phyloP scores from a whole-genome alignment of 2,797 vertebrate species.

The Propithecus deckenii region DNA sequence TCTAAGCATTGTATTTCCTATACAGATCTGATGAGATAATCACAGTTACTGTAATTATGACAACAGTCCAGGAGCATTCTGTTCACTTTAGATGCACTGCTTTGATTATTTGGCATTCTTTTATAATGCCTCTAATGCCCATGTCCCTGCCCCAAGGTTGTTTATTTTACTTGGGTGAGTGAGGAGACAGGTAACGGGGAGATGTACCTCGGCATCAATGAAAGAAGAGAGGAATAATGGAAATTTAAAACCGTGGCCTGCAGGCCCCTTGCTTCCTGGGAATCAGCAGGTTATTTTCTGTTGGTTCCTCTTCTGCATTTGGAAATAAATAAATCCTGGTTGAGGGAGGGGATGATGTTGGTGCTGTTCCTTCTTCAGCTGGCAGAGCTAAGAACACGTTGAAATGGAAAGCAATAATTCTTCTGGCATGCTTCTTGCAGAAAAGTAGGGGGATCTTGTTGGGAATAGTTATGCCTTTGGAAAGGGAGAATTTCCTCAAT shows the following conservation, averaged over 20 bases:
- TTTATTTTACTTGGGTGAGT: background rate
- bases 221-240: background rate
- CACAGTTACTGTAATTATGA: background rate
- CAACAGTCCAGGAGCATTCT: background rate
- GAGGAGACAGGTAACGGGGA: background rate
- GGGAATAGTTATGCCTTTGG: conserved; percentile 32
- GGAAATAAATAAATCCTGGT: background rate
- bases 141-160: background rate
- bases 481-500: conserved; percentile 39
- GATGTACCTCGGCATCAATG: background rate
- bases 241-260: background rate
- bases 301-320: background rate
- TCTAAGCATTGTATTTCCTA: background rate
- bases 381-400: background rate
- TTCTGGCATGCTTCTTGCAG: background rate
- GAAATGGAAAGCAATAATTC: background rate
- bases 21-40: background rate
- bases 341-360: background rate
- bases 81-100: background rate
- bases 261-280: background rate
- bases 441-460: background rate
- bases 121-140: background rate
- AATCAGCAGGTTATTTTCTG: background rate
- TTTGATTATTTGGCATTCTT: background rate
- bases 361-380: background rate